Evolutionary conservation across 2,888 invertebrate species (phyloP).

Genomic region (Tetranychus piercei): DNA sequence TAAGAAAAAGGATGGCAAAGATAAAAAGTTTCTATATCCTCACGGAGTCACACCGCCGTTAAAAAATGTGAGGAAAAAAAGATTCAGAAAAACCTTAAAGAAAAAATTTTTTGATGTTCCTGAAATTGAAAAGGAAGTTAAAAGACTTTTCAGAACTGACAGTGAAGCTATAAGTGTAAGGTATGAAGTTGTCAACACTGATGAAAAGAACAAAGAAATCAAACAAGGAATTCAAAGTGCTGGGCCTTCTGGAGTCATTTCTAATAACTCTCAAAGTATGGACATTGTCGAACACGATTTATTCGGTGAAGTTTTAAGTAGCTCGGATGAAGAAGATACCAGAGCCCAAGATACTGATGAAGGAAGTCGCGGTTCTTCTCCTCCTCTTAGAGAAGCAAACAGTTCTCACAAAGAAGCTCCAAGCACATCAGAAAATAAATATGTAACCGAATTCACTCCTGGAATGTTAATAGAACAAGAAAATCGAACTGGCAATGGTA

Average conservation of each 20-base stretch:
- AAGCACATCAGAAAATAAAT: slow-evolving; percentile 22
- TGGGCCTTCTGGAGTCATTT: slow-evolving; percentile 15
- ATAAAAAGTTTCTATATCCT: slow-evolving; percentile 80
- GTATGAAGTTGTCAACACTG: slow-evolving; percentile 74
- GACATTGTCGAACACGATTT: slow-evolving; percentile 55
- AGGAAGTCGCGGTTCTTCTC: slow-evolving; percentile 36
- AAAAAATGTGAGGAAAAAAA: slow-evolving; percentile 76
- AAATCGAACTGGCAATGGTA: background rate
- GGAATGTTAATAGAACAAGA: slow-evolving; percentile 37
- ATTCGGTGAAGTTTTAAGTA: slow-evolving; percentile 79
- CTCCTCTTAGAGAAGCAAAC: slow-evolving; percentile 8
- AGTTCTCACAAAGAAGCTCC: slow-evolving; percentile 16
- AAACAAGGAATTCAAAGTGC: slow-evolving; percentile 6
- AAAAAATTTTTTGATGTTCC: slow-evolving; percentile 94
- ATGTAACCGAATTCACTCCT: slow-evolving; percentile 45
- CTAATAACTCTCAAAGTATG: slow-evolving; percentile 23
- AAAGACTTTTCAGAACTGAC: slow-evolving; percentile 64
- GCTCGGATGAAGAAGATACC: slow-evolving; percentile 57
- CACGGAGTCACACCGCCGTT: slow-evolving; percentile 90
- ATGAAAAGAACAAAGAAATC: slow-evolving; percentile 41
- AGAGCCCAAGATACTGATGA: slow-evolving; percentile 62
- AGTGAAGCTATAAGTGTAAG: slow-evolving; percentile 74
- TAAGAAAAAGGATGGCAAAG: slow-evolving; percentile 55
- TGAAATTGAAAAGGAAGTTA: slow-evolving; percentile 94
- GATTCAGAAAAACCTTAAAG: slow-evolving; percentile 81